A percentile compares a stretch with the other conserved stretches of the same genome.
Evolutionary conservation across 2,888 invertebrate genomes (phyloP).

Genomic region (Tiphia femorata): DNA sequence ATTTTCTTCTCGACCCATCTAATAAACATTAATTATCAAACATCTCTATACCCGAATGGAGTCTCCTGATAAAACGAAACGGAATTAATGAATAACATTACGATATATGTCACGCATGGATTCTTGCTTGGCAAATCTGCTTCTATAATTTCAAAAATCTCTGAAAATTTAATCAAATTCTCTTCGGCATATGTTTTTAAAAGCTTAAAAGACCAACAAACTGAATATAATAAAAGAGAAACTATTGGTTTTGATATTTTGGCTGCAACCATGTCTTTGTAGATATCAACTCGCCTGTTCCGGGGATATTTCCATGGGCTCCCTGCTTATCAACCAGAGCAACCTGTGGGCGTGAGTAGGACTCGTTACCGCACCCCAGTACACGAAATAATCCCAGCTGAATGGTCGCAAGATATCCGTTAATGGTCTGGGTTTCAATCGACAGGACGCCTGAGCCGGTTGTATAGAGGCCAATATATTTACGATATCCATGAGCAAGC

Average conservation of each 20-base stretch:
- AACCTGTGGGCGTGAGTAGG: slow-evolving; percentile 69
- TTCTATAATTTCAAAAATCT: neutral
- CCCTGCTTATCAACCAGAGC: slow-evolving; percentile 76
- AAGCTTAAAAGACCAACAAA: no score
- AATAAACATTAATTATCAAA: no score
- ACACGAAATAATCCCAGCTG: slow-evolving; percentile 75
- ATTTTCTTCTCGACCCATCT: no score
- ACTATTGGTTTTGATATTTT: neutral
- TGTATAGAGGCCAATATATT: slow-evolving; percentile 71
- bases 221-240: no score
- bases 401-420: slow-evolving; percentile 72
- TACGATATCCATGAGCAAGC: slow-evolving; percentile 67
- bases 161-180: neutral
- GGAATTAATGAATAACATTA: no score
- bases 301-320: slow-evolving; percentile 72
- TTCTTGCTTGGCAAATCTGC: no score
- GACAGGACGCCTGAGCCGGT: slow-evolving; percentile 70
- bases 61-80: no score
- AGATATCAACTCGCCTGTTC: slow-evolving; percentile 72
- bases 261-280: neutral
- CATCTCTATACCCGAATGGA: no score
- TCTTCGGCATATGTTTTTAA: no score
- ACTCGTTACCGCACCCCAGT: slow-evolving; percentile 74
- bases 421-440: slow-evolving; percentile 71
- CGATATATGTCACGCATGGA: neutral